Conservation (phyloP, 2,888 invertebrate genomes). For the Coleophora flavipennella region DNA sequence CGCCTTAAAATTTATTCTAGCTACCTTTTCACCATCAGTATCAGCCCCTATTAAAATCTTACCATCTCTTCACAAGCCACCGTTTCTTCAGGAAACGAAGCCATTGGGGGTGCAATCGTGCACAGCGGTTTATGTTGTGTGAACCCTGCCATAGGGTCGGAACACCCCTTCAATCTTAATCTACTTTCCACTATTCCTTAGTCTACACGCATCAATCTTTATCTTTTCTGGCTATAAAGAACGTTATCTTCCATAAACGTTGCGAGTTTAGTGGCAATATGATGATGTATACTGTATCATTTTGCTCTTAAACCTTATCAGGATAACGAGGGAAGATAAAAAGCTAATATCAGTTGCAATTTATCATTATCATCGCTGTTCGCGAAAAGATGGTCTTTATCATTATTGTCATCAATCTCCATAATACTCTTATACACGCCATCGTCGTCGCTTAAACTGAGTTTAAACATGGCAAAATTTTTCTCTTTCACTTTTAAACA, state of each 20-base stretch:
- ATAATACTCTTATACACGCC: no score
- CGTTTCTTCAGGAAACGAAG: slow-evolving; percentile 24
- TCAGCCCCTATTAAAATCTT: slow-evolving; percentile 12
- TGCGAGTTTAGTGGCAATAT: neutral
- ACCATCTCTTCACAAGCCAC: slow-evolving; percentile 13
- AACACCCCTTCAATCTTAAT: slow-evolving; percentile 31
- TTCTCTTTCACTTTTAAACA: no score
- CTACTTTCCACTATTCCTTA: slow-evolving; percentile 4
- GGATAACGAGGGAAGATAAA: no score
- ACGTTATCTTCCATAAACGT: slow-evolving; percentile 1
- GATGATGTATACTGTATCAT: neutral
- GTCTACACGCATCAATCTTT: slow-evolving; percentile 8
- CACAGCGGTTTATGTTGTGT: slow-evolving; percentile 61
- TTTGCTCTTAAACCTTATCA: no score
- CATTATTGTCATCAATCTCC: neutral
- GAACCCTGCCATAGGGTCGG: slow-evolving; percentile 38
- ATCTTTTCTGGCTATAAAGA: slow-evolving; percentile 4
- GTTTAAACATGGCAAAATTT: no score
- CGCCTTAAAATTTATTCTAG: no score
- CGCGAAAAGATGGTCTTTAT: neutral
- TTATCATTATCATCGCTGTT: no score
- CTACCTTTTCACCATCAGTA: neutral
- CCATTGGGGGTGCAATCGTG: slow-evolving; percentile 48
- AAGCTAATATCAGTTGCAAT: no score
- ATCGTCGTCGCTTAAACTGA: no score